Evolutionary conservation across 2,113 vertebrate species (phyloP).

Genomic region (Nothocercus julius): DNA sequence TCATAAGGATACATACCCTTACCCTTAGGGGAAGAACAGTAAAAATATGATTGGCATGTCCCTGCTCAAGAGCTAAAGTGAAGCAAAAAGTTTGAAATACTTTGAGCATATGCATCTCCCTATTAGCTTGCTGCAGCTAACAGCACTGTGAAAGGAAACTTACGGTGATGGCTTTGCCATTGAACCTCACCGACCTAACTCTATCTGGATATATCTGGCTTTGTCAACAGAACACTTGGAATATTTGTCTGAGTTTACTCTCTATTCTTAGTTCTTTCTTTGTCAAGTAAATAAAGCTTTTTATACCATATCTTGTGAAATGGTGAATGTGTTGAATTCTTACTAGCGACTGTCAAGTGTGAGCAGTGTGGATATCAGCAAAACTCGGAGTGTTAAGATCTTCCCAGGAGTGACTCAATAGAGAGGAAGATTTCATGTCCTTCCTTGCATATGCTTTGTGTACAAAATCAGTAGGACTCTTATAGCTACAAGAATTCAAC

Average conservation of each 20-base stretch:
- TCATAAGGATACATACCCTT: neutral
- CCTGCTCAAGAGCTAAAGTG: neutral
- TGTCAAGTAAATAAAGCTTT: constrained; percentile 62
- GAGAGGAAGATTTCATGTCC: neutral
- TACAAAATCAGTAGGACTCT: neutral
- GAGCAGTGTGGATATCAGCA: neutral
- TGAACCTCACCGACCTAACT: constrained; percentile 56
- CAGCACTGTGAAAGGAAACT: constrained; percentile 41
- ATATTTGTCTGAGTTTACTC: constrained; percentile 70
- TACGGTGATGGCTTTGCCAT: constrained; percentile 46
- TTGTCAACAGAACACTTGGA: constrained; percentile 69
- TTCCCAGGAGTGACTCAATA: neutral
- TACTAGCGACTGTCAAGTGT: neutral
- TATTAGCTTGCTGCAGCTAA: constrained; percentile 19
- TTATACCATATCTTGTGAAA: constrained; percentile 56
- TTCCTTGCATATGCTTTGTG: neutral
- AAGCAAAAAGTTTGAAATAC: constrained; percentile 5
- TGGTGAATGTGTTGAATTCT: constrained; percentile 40
- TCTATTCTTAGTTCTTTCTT: constrained; percentile 57
- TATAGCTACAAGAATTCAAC: neutral
- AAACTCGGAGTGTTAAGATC: neutral
- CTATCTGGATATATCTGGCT: constrained; percentile 57
- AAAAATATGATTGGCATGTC: neutral
- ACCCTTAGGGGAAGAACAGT: neutral
- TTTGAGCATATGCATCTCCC: constrained; percentile 20